A percentile compares a stretch with the other conserved stretches of the same genome.
phyloP scores from a whole-genome alignment of 2,113 vertebrate species.

The Myrmecobius fasciatus region DNA sequence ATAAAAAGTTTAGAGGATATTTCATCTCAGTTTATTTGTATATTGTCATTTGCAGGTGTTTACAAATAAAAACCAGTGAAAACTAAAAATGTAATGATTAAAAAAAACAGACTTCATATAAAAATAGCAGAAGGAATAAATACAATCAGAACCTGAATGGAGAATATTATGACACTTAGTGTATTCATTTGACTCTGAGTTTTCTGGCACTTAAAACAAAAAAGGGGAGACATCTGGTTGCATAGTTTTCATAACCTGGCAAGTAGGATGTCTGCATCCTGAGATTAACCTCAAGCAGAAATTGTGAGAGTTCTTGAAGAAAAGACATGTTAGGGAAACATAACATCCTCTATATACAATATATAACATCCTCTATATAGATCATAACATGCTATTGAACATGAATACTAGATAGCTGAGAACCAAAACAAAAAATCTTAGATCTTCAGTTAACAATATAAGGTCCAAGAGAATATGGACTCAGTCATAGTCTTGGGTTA shows the following conservation, averaged over 20 bases:
- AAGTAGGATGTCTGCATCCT: background rate
- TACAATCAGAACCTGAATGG: accelerated
- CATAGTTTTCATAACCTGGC: background rate
- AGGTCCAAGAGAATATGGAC: background rate
- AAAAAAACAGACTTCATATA: no score
- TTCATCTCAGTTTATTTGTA: background rate
- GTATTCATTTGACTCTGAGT: background rate
- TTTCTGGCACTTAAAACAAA: background rate
- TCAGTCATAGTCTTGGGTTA: background rate
- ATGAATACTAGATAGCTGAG: background rate
- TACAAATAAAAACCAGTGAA: background rate
- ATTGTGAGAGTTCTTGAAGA: background rate
- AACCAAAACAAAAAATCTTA: background rate
- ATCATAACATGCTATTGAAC: background rate
- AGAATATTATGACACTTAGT: background rate
- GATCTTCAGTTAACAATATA: background rate
- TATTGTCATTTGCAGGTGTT: background rate
- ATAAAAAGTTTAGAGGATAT: background rate
- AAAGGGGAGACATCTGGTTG: background rate
- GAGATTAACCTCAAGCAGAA: background rate
- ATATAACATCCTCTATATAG: background rate
- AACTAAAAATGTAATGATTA: background rate
- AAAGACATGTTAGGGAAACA: background rate
- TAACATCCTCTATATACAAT: background rate
- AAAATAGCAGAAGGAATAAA: background rate